Evolutionary conservation across 2,113 vertebrate species (phyloP).

Genomic region (Vicugna pacos): DNA sequence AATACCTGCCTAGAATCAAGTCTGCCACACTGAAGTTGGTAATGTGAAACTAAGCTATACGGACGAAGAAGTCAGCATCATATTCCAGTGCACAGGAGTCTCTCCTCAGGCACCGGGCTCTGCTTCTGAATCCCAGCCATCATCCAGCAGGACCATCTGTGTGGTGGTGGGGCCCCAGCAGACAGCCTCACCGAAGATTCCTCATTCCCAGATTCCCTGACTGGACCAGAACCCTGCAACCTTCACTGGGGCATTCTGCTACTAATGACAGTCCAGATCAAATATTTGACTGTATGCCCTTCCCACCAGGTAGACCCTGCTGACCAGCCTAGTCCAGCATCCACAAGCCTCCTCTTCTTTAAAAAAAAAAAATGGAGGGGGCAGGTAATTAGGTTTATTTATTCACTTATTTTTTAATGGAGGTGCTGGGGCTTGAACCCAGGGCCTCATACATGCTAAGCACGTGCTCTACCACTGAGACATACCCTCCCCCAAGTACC

Average conservation of each 20-base stretch:
- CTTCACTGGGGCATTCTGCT: not conserved
- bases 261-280: not conserved
- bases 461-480: too few relatives aligned
- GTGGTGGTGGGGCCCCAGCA: too few relatives aligned
- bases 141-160: fast-evolving
- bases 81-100: not conserved
- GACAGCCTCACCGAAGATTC: not conserved
- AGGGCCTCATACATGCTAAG: too few relatives aligned
- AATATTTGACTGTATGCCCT: fast-evolving
- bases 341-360: not conserved
- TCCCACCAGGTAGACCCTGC: fast-evolving
- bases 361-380: too few relatives aligned
- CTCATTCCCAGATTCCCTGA: too few relatives aligned
- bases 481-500: too few relatives aligned
- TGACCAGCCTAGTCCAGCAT: too few relatives aligned
- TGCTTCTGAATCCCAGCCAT: not conserved
- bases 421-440: too few relatives aligned
- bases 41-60: not conserved
- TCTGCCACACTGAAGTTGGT: not conserved
- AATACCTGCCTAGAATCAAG: not conserved
- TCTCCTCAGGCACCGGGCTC: not conserved
- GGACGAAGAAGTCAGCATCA: not conserved
- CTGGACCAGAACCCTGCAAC: not conserved
- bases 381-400: too few relatives aligned
- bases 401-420: too few relatives aligned